phyloP scores from a whole-genome alignment of 2,113 vertebrate genomes.

The Piaya cayana region DNA sequence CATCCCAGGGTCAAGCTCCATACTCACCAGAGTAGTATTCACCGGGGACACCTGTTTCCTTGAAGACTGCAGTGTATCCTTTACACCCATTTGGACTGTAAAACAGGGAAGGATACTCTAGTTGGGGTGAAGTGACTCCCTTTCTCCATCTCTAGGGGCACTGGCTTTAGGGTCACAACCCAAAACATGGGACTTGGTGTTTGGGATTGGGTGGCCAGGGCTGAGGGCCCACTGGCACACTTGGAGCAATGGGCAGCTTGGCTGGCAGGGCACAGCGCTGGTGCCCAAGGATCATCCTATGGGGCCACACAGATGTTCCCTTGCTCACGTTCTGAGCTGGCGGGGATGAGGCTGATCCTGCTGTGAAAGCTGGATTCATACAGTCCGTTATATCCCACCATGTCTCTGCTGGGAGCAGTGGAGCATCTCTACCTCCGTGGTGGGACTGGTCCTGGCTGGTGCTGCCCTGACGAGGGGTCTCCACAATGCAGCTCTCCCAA shows the following conservation, averaged over 20 bases:
- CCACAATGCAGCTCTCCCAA: fast-evolving
- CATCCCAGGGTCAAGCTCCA: fast-evolving
- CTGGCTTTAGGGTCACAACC: fast-evolving
- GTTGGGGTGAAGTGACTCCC: background rate
- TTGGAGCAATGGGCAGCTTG: background rate
- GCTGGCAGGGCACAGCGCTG: background rate
- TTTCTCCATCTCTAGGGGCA: background rate
- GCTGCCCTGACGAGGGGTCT: background rate
- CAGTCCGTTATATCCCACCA: background rate
- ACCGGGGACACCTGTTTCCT: background rate
- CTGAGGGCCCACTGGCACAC: background rate
- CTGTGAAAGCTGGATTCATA: background rate
- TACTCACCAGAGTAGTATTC: conserved; percentile 44
- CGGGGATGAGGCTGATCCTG: background rate
- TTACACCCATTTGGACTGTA: background rate
- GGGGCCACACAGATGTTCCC: background rate
- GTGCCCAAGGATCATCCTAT: background rate
- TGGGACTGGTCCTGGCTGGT: background rate
- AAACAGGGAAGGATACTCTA: background rate
- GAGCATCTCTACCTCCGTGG: background rate
- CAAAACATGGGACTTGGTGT: background rate
- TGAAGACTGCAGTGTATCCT: background rate
- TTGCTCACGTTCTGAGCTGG: background rate
- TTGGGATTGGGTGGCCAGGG: background rate
- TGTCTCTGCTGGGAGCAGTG: background rate